phyloP scores from a whole-genome alignment of 1,140 invertebrate genomes.

The Panulirus ornatus region DNA sequence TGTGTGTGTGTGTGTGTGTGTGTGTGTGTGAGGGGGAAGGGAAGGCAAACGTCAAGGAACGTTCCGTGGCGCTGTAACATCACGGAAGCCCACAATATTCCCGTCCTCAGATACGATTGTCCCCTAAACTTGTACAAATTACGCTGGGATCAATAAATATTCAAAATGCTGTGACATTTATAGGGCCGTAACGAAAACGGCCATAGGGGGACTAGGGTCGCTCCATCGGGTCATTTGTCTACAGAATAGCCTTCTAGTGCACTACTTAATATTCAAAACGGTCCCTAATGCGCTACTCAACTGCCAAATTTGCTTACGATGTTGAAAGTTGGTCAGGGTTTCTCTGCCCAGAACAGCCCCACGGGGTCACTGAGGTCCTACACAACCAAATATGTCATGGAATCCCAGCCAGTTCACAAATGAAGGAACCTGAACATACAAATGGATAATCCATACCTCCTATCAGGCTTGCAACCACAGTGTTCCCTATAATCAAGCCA shows the following conservation, averaged over 20 bases:
- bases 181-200: slow-evolving; percentile 47
- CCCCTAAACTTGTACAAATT: slow-evolving; percentile 3
- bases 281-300: slow-evolving; percentile 7
- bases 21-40: too few species aligned
- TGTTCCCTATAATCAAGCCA: too few species aligned
- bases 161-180: slow-evolving; percentile 19
- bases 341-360: background rate
- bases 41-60: too few species aligned
- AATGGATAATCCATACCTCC: too few species aligned
- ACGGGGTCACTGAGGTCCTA: too few species aligned
- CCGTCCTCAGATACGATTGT: background rate
- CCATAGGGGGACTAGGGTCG: slow-evolving; percentile 7
- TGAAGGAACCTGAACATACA: too few species aligned
- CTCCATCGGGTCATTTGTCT: slow-evolving; percentile 58
- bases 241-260: slow-evolving; percentile 46
- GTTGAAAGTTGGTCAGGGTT: background rate
- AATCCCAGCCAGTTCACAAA: too few species aligned
- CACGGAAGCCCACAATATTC: too few species aligned
- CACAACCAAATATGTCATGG: too few species aligned
- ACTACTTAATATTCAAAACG: slow-evolving; percentile 50
- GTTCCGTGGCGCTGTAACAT: too few species aligned
- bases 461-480: too few species aligned
- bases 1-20: too few species aligned
- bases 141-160: slow-evolving; percentile 50
- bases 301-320: background rate